Percentiles rank a stretch among this genome's conserved stretches.
Evolutionary conservation across 92 coral and sea anemone species (phyloP).

Genomic region (Zoanthus gigantus): DNA sequence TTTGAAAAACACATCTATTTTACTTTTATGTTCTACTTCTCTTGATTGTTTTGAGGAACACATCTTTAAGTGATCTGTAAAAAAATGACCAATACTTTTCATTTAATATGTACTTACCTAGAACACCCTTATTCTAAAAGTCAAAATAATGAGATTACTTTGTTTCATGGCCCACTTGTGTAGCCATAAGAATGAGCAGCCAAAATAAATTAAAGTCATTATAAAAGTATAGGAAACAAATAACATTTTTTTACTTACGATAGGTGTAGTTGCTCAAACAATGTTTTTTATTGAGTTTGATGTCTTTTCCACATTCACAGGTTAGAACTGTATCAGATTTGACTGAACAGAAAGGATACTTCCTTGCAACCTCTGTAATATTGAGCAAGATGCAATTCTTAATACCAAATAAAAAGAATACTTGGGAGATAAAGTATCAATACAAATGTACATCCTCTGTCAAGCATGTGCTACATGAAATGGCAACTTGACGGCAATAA

Average conservation of each 20-base stretch:
- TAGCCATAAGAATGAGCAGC: constrained; percentile 53
- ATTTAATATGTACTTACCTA: constrained; percentile 41
- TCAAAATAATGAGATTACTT: constrained; percentile 42
- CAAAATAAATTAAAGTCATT: constrained; percentile 43
- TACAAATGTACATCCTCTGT: constrained; percentile 51
- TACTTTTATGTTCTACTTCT: constrained; percentile 52
- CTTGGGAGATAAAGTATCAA: constrained; percentile 46
- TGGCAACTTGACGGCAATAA: constrained; percentile 37
- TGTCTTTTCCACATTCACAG: constrained; percentile 51
- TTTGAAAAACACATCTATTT: constrained; percentile 45
- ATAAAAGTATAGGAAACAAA: constrained; percentile 44
- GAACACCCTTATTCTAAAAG: constrained; percentile 49
- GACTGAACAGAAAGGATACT: constrained; percentile 44
- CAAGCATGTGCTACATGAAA: constrained; percentile 49
- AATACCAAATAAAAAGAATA: constrained; percentile 37
- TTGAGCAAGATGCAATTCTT: constrained; percentile 44
- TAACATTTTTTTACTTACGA: constrained; percentile 43
- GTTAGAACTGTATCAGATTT: constrained; percentile 47
- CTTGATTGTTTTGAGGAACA: constrained; percentile 53
- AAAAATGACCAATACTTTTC: constrained; percentile 48
- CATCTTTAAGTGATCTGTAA: constrained; percentile 48
- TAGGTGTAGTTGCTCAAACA: constrained; percentile 50
- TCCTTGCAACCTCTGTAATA: constrained; percentile 51
- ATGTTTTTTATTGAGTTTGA: constrained; percentile 47
- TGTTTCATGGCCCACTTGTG: constrained; percentile 44